Evolutionary conservation across 2,888 invertebrate species (phyloP).

Genomic region (Theretra japonica): DNA sequence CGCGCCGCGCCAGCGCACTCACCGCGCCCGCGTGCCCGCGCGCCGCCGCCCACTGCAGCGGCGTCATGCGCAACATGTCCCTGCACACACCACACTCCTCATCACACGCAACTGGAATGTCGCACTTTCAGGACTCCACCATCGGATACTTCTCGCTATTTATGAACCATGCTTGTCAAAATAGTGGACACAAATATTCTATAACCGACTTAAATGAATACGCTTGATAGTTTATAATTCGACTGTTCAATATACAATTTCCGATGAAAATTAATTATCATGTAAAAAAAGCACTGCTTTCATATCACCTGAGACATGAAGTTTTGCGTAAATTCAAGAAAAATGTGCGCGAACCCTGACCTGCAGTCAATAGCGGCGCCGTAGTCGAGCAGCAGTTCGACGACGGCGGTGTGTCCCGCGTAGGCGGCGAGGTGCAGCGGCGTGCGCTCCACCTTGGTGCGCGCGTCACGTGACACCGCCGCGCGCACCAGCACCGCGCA

Average conservation of each 20-base stretch:
- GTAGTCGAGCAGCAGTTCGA: slow-evolving; percentile 86
- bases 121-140: too few relatives aligned
- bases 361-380: slow-evolving; percentile 64
- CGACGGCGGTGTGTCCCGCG: slow-evolving; percentile 91
- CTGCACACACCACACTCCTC: slow-evolving; percentile 37
- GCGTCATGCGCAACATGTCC: slow-evolving; percentile 87
- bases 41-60: slow-evolving; percentile 97
- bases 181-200: not conserved
- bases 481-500: slow-evolving; percentile 93
- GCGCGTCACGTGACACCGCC: slow-evolving; percentile 94
- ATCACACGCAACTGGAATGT: too few relatives aligned
- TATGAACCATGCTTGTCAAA: too few relatives aligned
- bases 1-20: slow-evolving; percentile 87
- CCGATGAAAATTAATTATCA: too few relatives aligned
- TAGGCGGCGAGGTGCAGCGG: slow-evolving; percentile 95
- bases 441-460: slow-evolving; percentile 95
- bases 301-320: not conserved
- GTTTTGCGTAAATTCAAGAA: not conserved
- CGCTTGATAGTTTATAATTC: not conserved
- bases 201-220: not conserved
- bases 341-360: slow-evolving; percentile 18
- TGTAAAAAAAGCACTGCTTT: too few relatives aligned
- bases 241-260: too few relatives aligned
- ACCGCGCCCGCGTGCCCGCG: slow-evolving; percentile 87
- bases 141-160: too few relatives aligned